Evolutionary conservation across 2,888 invertebrate species (phyloP).

Genomic region (Drosophila pullipes): DNA sequence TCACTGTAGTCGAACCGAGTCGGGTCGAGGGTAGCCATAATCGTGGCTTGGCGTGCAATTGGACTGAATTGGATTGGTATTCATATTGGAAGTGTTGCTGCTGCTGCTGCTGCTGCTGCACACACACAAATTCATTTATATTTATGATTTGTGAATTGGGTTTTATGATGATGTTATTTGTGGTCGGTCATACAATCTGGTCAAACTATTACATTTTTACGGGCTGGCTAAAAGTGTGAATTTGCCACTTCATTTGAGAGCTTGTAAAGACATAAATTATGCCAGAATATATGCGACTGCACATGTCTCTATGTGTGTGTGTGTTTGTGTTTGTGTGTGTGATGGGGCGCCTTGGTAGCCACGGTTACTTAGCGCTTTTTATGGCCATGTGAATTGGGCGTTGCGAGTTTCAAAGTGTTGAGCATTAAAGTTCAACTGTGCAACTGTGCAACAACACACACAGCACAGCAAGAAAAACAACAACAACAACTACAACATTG

Average conservation of each 20-base stretch:
- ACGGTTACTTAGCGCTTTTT: constrained; percentile 65
- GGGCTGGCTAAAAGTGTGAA: constrained; percentile 77
- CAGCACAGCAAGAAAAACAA: constrained; percentile 7
- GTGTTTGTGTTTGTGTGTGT: constrained; percentile 21
- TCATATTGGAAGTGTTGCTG: constrained; percentile 9
- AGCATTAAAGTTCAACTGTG: constrained; percentile 64
- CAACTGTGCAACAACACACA: constrained; percentile 30
- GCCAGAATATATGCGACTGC: constrained; percentile 5
- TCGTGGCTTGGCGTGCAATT: constrained; percentile 46
- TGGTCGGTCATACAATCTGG: constrained; percentile 40
- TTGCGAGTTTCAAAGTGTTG: constrained; percentile 59
- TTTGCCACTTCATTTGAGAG: constrained; percentile 82
- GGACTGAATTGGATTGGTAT: constrained; percentile 33
- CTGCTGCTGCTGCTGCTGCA: constrained; percentile 25
- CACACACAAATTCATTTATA: constrained; percentile 78
- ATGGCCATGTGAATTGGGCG: constrained; percentile 70
- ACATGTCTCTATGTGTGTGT: not conserved
- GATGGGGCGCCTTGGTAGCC: constrained; percentile 42
- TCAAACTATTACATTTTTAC: constrained; percentile 78
- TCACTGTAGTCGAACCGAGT: constrained; percentile 25
- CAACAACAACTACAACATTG: constrained; percentile 21
- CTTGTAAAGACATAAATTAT: constrained; percentile 78
- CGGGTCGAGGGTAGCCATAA: constrained; percentile 15
- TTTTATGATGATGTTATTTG: constrained; percentile 82
- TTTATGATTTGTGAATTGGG: constrained; percentile 84